A percentile compares a stretch with the other conserved stretches of the same genome.
phyloP scores from a whole-genome alignment of 2,113 vertebrate genomes.

The Rhizomys pruinosus region DNA sequence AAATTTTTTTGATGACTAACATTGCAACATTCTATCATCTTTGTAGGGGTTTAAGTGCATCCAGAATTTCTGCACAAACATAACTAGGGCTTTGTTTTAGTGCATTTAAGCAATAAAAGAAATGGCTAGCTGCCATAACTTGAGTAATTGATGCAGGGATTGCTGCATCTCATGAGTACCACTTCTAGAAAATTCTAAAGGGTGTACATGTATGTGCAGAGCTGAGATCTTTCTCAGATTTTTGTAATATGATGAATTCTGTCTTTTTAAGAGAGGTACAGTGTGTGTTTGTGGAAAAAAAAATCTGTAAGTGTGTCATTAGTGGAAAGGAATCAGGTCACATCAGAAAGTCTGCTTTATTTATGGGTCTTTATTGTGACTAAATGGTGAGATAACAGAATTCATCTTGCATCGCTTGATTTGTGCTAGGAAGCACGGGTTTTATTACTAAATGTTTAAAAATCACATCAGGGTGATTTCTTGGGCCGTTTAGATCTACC shows the following conservation, averaged over 20 bases:
- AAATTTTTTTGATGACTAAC: conserved; percentile 19
- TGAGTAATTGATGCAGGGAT: neutral
- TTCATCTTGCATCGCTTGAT: conserved; percentile 10
- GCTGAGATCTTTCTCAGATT: conserved; percentile 2
- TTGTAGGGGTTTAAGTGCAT: neutral
- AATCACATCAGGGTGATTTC: neutral
- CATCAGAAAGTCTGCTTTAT: conserved; percentile 16
- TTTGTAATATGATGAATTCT: neutral
- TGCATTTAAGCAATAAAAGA: neutral
- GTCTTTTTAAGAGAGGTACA: conserved; percentile 12
- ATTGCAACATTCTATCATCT: neutral
- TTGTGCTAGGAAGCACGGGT: neutral
- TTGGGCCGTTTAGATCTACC: neutral
- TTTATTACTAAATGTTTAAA: neutral
- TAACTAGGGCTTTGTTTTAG: neutral
- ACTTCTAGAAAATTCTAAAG: conserved; percentile 1
- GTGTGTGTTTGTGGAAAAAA: conserved; percentile 26
- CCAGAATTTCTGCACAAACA: neutral
- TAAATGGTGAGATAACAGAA: neutral
- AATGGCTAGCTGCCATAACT: neutral
- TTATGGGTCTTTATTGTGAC: neutral
- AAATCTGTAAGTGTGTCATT: neutral
- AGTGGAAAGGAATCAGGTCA: neutral
- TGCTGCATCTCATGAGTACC: neutral
- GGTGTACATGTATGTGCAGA: neutral